A percentile compares a stretch with the other conserved stretches of the same genome.
phyloP scores from a whole-genome alignment of 2,797 vertebrate species.

The Chlorospingus flavigularis region DNA sequence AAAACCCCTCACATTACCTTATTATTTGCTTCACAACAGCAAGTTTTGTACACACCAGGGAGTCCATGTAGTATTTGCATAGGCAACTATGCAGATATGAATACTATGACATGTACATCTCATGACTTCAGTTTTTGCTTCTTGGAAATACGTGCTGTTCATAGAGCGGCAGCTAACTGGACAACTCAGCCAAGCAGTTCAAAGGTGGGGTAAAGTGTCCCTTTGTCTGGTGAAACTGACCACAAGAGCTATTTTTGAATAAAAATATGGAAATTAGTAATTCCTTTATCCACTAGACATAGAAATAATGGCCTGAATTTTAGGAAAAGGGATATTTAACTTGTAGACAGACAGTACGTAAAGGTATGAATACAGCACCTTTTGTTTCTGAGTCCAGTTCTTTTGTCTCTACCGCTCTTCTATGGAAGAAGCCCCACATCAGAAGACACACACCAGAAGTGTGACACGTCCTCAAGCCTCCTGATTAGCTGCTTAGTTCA shows the following conservation, averaged over 20 bases:
- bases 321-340: background rate
- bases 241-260: background rate
- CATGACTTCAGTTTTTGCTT: background rate
- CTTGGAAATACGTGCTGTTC: background rate
- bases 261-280: background rate
- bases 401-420: background rate
- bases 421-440: background rate
- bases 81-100: background rate
- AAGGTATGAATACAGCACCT: background rate
- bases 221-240: background rate
- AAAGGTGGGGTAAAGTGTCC: background rate
- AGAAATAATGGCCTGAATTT: background rate
- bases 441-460: background rate
- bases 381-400: background rate
- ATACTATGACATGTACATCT: background rate
- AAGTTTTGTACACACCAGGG: background rate
- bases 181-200: background rate
- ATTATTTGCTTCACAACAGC: background rate
- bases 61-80: background rate
- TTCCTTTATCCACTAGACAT: background rate
- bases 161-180: background rate
- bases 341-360: background rate
- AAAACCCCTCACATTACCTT: background rate
- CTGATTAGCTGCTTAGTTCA: background rate
- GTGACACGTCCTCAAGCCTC: background rate